Evolutionary conservation across 2,888 invertebrate species (phyloP), one percentile per base, ranked within the genome.

Genomic region (Mesopsocus fuscifrons): DNA sequence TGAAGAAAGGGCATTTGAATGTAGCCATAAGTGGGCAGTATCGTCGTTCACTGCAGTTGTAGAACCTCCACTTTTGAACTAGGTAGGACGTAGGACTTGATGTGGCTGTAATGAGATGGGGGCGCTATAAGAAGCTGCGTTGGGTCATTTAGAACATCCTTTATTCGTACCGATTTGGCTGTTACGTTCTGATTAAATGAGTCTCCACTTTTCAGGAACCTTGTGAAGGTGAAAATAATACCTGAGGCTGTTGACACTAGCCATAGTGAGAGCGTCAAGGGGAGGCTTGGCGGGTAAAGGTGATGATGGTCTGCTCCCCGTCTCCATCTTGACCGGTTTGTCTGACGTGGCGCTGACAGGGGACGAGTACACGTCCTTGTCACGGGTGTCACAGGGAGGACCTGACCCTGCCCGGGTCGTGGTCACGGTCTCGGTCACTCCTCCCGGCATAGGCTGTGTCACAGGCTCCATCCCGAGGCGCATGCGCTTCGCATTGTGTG

Each of bases 401-500:
- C 21, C 21, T 3, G 16, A 18, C 21, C 21, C 20, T 13, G 20
- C 21, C 21, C 38, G 3, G 3, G 21, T 13, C 6, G 38, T 38
- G 4, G 38, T 20, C 15, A 17, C 21, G 13, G 38, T 18, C 5
- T 38, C 38, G n/a, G 38, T 38, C 38, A 20, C 20, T 11, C 17
- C 21, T 3, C 38, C 38, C 5, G 81, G 85, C 74, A 85, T 77
- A 42, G 87, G 84, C 65, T 88, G 88, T 58, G 84, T 83, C 54
- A 89, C 84, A 34, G 94, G 94, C 60, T 94, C 94, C 53, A 94
- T 69, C 41, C 94, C 94, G 58, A 92, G 73, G 51, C 92, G 74
- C 92, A 94, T 94, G 57, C 92, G 74, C 66, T 94, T 94, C 47
- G 92, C 94, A 64, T 94, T 94, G 64, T 89, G 81, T 64, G 88